Conservation (phyloP, 2,113 vertebrate species). For the Silurus glanis region DNA sequence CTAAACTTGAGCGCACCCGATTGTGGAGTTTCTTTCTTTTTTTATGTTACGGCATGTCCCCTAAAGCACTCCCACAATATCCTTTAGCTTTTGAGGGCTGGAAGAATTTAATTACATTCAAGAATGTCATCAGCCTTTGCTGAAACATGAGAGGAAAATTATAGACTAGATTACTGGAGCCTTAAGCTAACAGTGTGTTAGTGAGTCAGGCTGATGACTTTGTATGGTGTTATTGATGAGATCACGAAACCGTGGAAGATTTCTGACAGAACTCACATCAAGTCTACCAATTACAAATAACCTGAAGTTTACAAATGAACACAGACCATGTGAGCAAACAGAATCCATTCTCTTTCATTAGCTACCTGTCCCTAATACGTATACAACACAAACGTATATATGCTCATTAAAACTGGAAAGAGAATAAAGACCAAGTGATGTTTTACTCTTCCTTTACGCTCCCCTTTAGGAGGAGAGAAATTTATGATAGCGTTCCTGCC, state of each 20-base stretch:
- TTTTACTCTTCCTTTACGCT: not conserved
- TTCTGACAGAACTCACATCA: not conserved
- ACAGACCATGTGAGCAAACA: not conserved
- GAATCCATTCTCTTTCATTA: not conserved
- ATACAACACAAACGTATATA: not conserved
- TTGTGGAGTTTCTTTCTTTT: not conserved
- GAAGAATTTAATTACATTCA: constrained; percentile 23
- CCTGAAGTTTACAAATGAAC: not conserved
- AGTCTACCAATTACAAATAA: not conserved
- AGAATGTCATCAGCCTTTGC: constrained; percentile 12
- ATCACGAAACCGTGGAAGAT: not conserved
- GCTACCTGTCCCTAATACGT: too few species aligned
- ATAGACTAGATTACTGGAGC: constrained; percentile 7
- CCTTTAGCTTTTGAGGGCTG: not conserved
- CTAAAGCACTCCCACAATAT: not conserved
- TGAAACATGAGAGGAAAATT: constrained; percentile 22
- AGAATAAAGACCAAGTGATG: too few species aligned
- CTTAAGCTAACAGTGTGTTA: constrained; percentile 11
- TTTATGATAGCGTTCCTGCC: not conserved
- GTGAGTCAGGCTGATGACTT: constrained; percentile 23
- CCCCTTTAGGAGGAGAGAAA: too few species aligned
- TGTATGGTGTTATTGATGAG: not conserved
- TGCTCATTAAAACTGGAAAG: not conserved
- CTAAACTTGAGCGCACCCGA: not conserved
- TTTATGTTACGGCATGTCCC: not conserved